Conservation (phyloP, 2,113 vertebrate genomes). For the Collichthys lucidus region DNA sequence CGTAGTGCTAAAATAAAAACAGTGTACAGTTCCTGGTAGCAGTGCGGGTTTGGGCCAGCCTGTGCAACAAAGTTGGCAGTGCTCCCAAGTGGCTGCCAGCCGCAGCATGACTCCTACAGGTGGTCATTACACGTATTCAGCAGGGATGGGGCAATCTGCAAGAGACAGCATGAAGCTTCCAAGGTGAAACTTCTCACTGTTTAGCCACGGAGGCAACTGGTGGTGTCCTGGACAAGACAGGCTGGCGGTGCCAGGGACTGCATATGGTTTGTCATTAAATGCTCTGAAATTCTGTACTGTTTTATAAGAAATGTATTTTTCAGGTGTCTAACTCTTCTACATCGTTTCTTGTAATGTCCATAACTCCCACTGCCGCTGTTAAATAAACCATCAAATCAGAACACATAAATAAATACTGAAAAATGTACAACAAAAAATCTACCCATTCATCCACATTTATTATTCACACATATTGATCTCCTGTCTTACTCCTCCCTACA, state of each 20-base stretch:
- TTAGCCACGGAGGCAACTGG: slow-evolving; percentile 19
- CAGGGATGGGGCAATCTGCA: slow-evolving; percentile 27
- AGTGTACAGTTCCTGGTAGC: slow-evolving; percentile 28
- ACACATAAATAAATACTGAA: neutral
- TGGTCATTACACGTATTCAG: slow-evolving; percentile 35
- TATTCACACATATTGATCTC: neutral
- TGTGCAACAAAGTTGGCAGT: slow-evolving; percentile 49
- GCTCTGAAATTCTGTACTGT: neutral
- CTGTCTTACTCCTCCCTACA: neutral
- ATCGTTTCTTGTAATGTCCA: neutral
- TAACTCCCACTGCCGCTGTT: neutral
- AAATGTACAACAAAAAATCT: neutral
- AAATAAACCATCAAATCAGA: neutral
- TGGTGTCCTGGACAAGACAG: slow-evolving; percentile 10
- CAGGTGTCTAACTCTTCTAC: neutral
- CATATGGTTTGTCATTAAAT: neutral
- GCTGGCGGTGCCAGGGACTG: neutral
- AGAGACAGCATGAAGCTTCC: slow-evolving; percentile 8
- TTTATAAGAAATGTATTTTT: too few relatives aligned
- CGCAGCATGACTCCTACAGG: slow-evolving; percentile 36
- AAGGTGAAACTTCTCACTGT: slow-evolving; percentile 24
- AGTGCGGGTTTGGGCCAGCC: slow-evolving; percentile 18
- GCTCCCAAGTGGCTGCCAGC: neutral
- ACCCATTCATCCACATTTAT: neutral
- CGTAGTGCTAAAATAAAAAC: slow-evolving; percentile 27